phyloP scores from a whole-genome alignment of 2,113 vertebrate genomes.

The Dicentrarchus labrax region DNA sequence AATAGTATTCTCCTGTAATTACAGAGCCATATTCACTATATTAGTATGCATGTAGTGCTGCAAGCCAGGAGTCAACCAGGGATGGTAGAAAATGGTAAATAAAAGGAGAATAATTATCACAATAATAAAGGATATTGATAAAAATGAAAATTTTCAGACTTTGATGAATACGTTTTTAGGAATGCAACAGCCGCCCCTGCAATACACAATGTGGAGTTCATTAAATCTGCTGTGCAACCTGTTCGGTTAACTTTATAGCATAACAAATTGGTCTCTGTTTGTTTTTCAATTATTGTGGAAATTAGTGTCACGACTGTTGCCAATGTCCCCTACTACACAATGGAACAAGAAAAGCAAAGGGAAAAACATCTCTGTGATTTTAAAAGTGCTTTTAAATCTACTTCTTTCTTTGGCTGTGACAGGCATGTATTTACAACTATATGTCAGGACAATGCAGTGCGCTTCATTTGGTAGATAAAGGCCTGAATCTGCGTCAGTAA shows the following conservation, averaged over 20 bases:
- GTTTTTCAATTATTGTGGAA: slow-evolving; percentile 46
- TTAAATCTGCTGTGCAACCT: slow-evolving; percentile 6
- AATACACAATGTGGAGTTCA: slow-evolving; percentile 6
- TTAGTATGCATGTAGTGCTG: neutral
- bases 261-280: slow-evolving; percentile 33
- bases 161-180: neutral
- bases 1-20: neutral
- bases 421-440: slow-evolving; percentile 23
- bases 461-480: neutral
- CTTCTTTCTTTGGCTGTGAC: slow-evolving; percentile 22
- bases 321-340: neutral
- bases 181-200: neutral
- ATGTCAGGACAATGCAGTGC: neutral
- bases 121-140: slow-evolving; percentile 10
- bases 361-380: slow-evolving; percentile 8
- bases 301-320: slow-evolving; percentile 37
- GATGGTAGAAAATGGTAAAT: neutral
- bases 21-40: neutral
- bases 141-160: slow-evolving; percentile 6
- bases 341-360: slow-evolving; percentile 17
- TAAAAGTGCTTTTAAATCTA: slow-evolving; percentile 30
- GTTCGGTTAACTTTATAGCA: slow-evolving; percentile 19
- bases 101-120: neutral
- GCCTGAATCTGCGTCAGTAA: neutral
- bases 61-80: neutral